Base-by-base conservation (phyloP, 2,797 vertebrate genomes). In the Amblyraja radiata region DNA sequence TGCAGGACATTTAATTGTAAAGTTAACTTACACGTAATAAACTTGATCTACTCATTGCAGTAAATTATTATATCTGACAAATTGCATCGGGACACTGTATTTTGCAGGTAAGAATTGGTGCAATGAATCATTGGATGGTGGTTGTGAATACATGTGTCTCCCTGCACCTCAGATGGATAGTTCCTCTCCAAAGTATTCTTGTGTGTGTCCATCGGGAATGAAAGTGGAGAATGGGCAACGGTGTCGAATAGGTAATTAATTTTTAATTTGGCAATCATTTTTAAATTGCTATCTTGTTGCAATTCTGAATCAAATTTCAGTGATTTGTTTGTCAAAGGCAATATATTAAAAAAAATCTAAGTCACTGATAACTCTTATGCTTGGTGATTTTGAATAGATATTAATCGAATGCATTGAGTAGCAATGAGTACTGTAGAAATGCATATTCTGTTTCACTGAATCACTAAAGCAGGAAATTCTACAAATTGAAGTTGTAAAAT, bases 81-180 rank as follows among this genome's bases (percentile, higher is more conserved):
- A 54, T 54, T 74, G 16, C 71, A 74, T 23, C 3, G 25, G 71
- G 6, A 23, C 14, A 46, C 11, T 58, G 25, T 39, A 54, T 10
- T 83, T 28, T 92, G 25, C 71, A 92, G 90, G 90, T 21, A 92
- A n/a, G 46, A 92, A 92, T 46, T 92, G 90, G 90, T 92, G 90
- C 39, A 92, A 23, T 78, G n/a, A 73, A n/a, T 25, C 93, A 0
- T 61, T 93, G 65, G 77, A 92, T 77, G 84, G 68, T 28, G 71
- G 86, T 46, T 93, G 93, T 90, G 93, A 86, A 78, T 93, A 88
- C 84, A 83, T 93, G 63, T 93, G 93, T 61, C 86, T 93, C 39
- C 93, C 93, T 78, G 93, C 93, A 73, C 93, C 93, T 39, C 93
- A 93, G 39, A 93, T 39, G 6, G 71, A 84, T 32, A 23, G 1